Conservation (phyloP, 2,113 vertebrate genomes). For the Caranx melampygus region DNA sequence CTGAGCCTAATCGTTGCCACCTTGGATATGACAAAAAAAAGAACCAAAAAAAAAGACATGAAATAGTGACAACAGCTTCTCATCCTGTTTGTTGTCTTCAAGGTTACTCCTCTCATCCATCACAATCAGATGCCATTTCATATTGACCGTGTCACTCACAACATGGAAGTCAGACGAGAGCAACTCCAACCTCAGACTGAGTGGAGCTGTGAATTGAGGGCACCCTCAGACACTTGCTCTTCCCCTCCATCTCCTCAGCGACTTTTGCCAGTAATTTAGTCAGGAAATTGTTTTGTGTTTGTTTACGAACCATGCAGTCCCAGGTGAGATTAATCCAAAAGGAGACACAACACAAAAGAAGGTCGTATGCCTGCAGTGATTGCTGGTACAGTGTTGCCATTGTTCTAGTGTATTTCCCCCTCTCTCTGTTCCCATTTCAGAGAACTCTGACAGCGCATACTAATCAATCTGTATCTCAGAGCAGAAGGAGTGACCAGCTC, state of each 20-base stretch:
- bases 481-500: constrained; percentile 5
- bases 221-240: background rate
- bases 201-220: constrained; percentile 48
- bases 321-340: constrained; percentile 67
- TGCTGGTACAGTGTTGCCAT: constrained; percentile 14
- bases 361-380: constrained; percentile 32
- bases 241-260: constrained; percentile 30
- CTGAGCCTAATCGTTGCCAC: background rate
- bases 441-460: constrained; percentile 35
- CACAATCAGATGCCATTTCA: constrained; percentile 17
- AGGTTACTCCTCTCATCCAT: constrained; percentile 30
- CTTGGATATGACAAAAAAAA: constrained; percentile 10
- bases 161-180: constrained; percentile 29
- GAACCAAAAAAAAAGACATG: background rate
- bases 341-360: constrained; percentile 52
- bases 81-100: constrained; percentile 16
- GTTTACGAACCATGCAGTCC: constrained; percentile 72
- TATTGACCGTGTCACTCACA: constrained; percentile 19
- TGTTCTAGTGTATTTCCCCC: background rate
- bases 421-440: constrained; percentile 42
- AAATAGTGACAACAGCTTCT: background rate
- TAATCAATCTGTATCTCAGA: constrained; percentile 47
- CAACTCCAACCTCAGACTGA: constrained; percentile 24
- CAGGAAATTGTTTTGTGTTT: constrained; percentile 75
- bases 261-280: constrained; percentile 59